Conservation (phyloP, 2,113 vertebrate genomes). For the Leptobrachium ailaonicum region DNA sequence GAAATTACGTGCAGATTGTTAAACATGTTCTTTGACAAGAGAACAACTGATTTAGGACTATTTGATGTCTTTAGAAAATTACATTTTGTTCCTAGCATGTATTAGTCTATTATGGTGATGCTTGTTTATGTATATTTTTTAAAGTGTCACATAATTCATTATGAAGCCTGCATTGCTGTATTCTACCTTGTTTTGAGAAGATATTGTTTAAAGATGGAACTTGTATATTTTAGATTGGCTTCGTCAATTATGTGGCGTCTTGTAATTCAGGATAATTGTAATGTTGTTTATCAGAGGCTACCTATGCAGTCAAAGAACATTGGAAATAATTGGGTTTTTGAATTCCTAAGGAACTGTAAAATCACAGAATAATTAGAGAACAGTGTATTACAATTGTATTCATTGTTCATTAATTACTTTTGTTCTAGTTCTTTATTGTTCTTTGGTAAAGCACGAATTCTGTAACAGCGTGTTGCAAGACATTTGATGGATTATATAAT, state of each 20-base stretch:
- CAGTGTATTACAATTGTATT: neutral
- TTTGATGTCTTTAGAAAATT: slow-evolving; percentile 40
- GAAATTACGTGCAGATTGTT: slow-evolving; percentile 41
- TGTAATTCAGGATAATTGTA: neutral
- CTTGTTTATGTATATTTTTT: slow-evolving; percentile 19
- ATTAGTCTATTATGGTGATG: slow-evolving; percentile 28
- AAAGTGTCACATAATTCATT: slow-evolving; percentile 30
- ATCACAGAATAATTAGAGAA: neutral
- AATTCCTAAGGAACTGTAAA: neutral
- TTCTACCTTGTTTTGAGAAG: neutral
- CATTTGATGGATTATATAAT: too few species aligned
- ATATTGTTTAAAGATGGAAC: slow-evolving; percentile 3
- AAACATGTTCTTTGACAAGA: slow-evolving; percentile 37
- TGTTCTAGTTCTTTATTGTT: too few species aligned
- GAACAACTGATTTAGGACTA: slow-evolving; percentile 32
- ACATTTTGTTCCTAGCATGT: slow-evolving; percentile 26
- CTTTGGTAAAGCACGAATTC: too few species aligned
- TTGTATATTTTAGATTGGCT: neutral
- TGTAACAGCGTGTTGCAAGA: too few species aligned
- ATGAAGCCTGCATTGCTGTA: slow-evolving; percentile 1
- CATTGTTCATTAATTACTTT: too few species aligned
- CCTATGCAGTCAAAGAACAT: slow-evolving; percentile 2
- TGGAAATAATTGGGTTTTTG: neutral
- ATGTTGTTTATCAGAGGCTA: slow-evolving; percentile 13
- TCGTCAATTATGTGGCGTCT: neutral